phyloP scores from a whole-genome alignment of 1,140 invertebrate genomes.

The Cheumatopsyche charites region DNA sequence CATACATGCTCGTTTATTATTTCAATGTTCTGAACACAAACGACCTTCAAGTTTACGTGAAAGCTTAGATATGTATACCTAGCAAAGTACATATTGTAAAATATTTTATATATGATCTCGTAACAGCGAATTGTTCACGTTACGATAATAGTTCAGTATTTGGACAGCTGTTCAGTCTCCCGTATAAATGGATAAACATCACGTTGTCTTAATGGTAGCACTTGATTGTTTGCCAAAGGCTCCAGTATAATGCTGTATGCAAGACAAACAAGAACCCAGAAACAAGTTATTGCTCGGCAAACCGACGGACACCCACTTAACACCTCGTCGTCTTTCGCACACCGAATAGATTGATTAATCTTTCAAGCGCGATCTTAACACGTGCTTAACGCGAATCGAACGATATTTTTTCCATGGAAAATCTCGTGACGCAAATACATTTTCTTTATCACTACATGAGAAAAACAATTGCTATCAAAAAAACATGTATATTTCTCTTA shows the following conservation, averaged over 20 bases:
- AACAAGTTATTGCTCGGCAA: constrained; percentile 25
- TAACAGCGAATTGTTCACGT: not conserved
- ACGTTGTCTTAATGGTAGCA: constrained; percentile 41
- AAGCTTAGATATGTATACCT: too few species aligned
- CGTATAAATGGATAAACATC: constrained; percentile 39
- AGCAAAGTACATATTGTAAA: too few species aligned
- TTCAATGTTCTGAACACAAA: too few species aligned
- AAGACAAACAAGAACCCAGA: constrained; percentile 34
- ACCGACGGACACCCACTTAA: not conserved
- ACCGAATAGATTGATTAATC: not conserved
- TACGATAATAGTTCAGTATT: constrained; percentile 31
- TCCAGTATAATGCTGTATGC: constrained; percentile 34
- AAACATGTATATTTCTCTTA: too few species aligned
- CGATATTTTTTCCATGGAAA: too few species aligned
- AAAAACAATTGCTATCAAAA: too few species aligned
- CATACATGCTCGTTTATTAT: too few species aligned
- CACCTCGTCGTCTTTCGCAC: not conserved
- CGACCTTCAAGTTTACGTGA: too few species aligned
- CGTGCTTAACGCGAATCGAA: too few species aligned
- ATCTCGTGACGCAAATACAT: too few species aligned
- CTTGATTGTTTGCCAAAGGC: constrained; percentile 34
- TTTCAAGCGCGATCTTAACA: not conserved
- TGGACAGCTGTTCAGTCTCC: constrained; percentile 38
- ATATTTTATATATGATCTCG: too few species aligned
- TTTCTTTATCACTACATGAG: too few species aligned